Percentiles rank a stretch among this genome's conserved stretches.
Conservation (phyloP, 2,797 vertebrate genomes). For the Labroides dimidiatus region DNA sequence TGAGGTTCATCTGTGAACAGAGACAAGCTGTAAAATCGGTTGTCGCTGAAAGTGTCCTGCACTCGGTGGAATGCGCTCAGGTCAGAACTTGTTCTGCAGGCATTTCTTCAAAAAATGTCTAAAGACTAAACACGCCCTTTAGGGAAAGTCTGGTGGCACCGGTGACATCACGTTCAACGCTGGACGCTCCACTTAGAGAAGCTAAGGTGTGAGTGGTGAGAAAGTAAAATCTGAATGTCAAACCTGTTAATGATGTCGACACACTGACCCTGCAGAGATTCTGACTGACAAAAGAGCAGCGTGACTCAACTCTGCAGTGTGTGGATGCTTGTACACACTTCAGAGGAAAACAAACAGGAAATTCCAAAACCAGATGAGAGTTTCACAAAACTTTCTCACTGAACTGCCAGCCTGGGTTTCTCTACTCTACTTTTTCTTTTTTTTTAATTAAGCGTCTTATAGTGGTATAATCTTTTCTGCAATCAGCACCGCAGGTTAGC, state of each 20-base stretch:
- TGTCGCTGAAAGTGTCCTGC: no score
- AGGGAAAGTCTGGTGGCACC: neutral
- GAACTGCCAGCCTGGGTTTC: neutral
- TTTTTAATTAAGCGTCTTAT: no score
- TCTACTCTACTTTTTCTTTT: no score
- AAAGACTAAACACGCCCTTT: neutral
- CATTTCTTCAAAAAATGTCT: neutral
- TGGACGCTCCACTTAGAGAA: no score
- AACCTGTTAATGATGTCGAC: neutral
- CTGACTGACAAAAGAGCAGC: neutral
- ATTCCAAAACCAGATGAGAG: slow-evolving; percentile 17
- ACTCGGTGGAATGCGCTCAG: neutral
- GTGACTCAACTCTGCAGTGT: neutral
- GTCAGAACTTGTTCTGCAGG: neutral
- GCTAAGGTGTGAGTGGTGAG: no score
- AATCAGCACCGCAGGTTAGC: no score
- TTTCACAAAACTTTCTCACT: slow-evolving; percentile 1
- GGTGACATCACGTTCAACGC: no score
- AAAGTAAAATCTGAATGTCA: neutral
- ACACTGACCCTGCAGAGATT: no score
- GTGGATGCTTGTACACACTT: neutral
- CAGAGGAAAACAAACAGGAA: slow-evolving; percentile 14
- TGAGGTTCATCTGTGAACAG: neutral
- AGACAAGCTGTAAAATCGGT: no score
- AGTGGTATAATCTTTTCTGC: no score